Evolutionary conservation across 2,888 invertebrate genomes (phyloP), one percentile per base, ranked within the genome.

Genomic region (Lutraria lutraria): DNA sequence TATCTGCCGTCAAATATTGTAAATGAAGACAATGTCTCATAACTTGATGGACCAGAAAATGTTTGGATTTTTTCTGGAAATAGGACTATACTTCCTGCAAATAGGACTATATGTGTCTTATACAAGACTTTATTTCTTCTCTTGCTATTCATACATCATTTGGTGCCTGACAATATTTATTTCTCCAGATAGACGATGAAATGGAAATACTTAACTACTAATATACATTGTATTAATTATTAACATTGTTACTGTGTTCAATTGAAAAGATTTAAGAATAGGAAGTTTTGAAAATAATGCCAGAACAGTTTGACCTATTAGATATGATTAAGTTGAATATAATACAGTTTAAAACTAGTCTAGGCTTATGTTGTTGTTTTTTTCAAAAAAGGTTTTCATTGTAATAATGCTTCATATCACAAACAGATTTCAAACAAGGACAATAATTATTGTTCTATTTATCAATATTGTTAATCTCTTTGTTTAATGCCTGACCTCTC

Each of bases 21-120:
- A 68, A 68, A 68, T 68, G 63, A 25, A 68, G 25, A n/a, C 63
- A 0, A 25, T n/a, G 21, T 68, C 63, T 68, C n/a, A 25, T 68
- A 25, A 68, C 6, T 68, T 68, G 25, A 68, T 68, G 63, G n/a
- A 68, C 25, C 63, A 68, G 63, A 68, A 68, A 68, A 68, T 68
- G 4, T 13, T n/a, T 12, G 63, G 63, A 68, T 68, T 68, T 68
- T 68, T 68, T 25, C 13, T n/a, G n/a, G 10, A 25, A 8, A 68
- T 13, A 68, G 13, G 25, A 68, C 25, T 68, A 8, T 13, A 16
- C n/a, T n/a, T 68, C 63, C 13, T n/a, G n/a, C n/a, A 25, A 8
- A 68, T 13, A 68, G 13, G 25, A 68, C 25, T 68, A 8, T 13
- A 16, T 2, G 25, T n/a, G 25, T 25, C n/a, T 25, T 6, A 12